Base-by-base conservation (phyloP, 2,888 invertebrate species). In the Gymnocheta viridis region DNA sequence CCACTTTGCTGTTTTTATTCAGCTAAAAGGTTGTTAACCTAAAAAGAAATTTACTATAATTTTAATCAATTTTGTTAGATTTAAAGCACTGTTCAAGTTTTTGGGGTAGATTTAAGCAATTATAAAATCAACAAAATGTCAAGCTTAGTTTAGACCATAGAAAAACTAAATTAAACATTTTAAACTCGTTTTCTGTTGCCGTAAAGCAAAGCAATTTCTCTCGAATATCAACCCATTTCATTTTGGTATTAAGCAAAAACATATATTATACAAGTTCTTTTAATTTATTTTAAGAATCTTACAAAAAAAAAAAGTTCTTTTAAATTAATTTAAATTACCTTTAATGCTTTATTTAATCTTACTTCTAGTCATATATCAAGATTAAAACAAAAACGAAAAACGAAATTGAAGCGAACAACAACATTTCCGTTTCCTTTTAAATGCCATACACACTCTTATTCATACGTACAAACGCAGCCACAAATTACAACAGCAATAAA, bases 401-500 rank as follows among this genome's bases (percentile, higher is more conserved):
- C 47, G 41, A 35, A 54, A 67, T 47, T 54, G 62, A 79, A 79
- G 35, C 64, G 64, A 73, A 79, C 35, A 67, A 62, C 70, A 60
- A 80, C 83, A 77, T 77, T 84, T 84, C 83, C 83, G 76, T 81
- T 84, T 84, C 80, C 83, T 84, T n/a, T 70, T 58, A 62, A 51
- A 77, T 81, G 54, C 29, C 58, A 19, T 22, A 51, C 24, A 58
- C 62, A n/a, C 27, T 29, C 66, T 41, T 54, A 14, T 24, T 12
- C 17, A 62, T 22, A 44, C 12, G 86, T 87, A 88, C 88, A 70
- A 70, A 58, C 62, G 73, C 72, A 77, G 76, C 72, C 67, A 69
- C 83, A 84, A 84, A 84, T 84, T 89, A 90, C 89, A 88, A 88
- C 88, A 86, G 90, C 89, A 89, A 91, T 91, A 91, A 91, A 91